A percentile compares a stretch with the other conserved stretches of the same genome.
Evolutionary conservation across 2,113 vertebrate species (phyloP).

Genomic region (Carassius gibelio): DNA sequence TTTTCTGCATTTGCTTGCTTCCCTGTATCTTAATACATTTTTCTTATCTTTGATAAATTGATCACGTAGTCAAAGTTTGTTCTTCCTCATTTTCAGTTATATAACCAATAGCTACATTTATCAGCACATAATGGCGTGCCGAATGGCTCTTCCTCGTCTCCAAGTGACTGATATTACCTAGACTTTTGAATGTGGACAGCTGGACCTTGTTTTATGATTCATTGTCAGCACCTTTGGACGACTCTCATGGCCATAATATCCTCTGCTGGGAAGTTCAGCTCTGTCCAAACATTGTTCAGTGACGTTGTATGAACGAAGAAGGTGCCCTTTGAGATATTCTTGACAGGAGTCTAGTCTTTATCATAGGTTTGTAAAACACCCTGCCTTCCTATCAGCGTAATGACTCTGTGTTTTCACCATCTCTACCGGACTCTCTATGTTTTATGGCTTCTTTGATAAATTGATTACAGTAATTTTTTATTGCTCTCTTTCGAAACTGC

Average conservation of each 20-base stretch:
- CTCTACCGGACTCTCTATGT: background rate
- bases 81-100: conserved; percentile 4
- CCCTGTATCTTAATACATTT: background rate
- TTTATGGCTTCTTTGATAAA: conserved; percentile 48
- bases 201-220: conserved; percentile 32
- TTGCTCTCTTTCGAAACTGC: conserved; percentile 45
- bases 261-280: conserved; percentile 21
- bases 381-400: conserved; percentile 19
- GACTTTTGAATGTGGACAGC: conserved; percentile 2
- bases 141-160: background rate
- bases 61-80: background rate
- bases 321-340: background rate
- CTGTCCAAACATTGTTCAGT: conserved; percentile 9
- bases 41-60: background rate
- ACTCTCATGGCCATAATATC: background rate
- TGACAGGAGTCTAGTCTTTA: conserved; percentile 34
- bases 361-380: conserved; percentile 48
- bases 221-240: conserved; percentile 39
- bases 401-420: background rate
- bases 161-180: background rate
- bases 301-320: background rate
- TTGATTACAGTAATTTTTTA: background rate
- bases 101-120: background rate
- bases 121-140: background rate
- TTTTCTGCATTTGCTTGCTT: too few species aligned